Percentiles rank a stretch among this genome's conserved stretches.
Evolutionary conservation across 2,797 vertebrate genomes (phyloP).

Genomic region (Hypotaenidia philippensis): DNA sequence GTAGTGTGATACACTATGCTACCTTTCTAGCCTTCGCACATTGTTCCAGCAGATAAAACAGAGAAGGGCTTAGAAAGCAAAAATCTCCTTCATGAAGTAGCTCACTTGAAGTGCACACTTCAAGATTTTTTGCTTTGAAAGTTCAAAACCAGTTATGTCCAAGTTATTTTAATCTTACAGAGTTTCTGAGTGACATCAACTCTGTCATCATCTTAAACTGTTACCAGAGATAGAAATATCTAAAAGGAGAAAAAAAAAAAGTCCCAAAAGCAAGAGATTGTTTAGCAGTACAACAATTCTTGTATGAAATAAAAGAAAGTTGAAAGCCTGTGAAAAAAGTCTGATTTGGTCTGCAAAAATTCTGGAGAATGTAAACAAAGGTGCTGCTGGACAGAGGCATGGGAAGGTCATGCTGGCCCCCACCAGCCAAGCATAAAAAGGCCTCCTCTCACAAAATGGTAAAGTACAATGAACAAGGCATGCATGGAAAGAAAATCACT

Average conservation of each 20-base stretch:
- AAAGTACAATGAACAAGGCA: not conserved
- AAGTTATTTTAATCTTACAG: not conserved
- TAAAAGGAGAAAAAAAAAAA: not conserved
- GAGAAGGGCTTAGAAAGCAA: not conserved
- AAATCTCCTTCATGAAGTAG: not conserved
- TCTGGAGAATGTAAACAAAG: not conserved
- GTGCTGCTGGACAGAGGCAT: not conserved
- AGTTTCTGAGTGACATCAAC: not conserved
- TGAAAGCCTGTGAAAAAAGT: not conserved
- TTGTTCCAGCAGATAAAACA: not conserved
- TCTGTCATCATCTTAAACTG: not conserved
- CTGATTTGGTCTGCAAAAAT: not conserved
- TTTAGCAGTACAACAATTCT: not conserved
- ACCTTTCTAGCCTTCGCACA: not conserved
- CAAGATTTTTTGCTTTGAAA: not conserved
- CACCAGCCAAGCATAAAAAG: not conserved
- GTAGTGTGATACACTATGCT: fast-evolving
- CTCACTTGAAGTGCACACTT: not conserved
- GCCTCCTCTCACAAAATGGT: not conserved
- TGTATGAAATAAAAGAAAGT: not conserved
- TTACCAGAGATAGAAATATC: not conserved
- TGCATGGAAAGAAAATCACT: not conserved
- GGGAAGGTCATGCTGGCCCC: not conserved
- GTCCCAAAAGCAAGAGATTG: not conserved
- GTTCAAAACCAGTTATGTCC: not conserved